Conservation (phyloP, 2,113 vertebrate species). For the Australoheros scitulus region DNA sequence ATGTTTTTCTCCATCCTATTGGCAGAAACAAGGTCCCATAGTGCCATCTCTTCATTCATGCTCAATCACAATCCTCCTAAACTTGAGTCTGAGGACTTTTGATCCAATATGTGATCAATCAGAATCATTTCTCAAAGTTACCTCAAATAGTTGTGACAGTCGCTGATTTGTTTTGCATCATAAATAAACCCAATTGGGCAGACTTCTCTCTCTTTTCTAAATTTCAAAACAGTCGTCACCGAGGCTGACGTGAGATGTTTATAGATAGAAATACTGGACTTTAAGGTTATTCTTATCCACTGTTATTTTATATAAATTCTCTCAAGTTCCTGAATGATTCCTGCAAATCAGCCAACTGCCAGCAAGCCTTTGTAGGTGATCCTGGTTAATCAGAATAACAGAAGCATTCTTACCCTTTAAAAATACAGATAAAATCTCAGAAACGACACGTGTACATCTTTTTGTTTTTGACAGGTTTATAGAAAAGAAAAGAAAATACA, state of each 20-base stretch:
- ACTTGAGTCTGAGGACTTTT: no score
- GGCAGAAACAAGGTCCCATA: no score
- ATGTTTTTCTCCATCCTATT: no score
- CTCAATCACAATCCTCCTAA: no score
- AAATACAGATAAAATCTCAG: neutral
- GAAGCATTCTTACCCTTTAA: neutral
- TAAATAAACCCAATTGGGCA: conserved; percentile 10
- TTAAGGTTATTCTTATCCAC: neutral
- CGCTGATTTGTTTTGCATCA: neutral
- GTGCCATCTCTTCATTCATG: no score
- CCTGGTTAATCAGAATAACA: conserved; percentile 8
- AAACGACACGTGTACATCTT: neutral
- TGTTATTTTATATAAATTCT: neutral
- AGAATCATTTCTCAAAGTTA: neutral
- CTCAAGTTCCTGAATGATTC: neutral
- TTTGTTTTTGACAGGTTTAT: conserved; percentile 56
- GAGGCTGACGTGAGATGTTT: neutral
- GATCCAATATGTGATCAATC: neutral
- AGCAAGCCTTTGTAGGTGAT: conserved; percentile 3
- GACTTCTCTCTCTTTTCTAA: neutral
- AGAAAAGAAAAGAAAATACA: conserved; percentile 46
- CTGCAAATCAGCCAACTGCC: neutral
- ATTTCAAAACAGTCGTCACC: neutral
- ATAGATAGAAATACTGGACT: neutral
- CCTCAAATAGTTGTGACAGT: neutral